These are phyloP conservation scores for Selenia dentaria DNA, from an alignment of 2,888 invertebrate species.

Conservation along the genomic window DNA sequence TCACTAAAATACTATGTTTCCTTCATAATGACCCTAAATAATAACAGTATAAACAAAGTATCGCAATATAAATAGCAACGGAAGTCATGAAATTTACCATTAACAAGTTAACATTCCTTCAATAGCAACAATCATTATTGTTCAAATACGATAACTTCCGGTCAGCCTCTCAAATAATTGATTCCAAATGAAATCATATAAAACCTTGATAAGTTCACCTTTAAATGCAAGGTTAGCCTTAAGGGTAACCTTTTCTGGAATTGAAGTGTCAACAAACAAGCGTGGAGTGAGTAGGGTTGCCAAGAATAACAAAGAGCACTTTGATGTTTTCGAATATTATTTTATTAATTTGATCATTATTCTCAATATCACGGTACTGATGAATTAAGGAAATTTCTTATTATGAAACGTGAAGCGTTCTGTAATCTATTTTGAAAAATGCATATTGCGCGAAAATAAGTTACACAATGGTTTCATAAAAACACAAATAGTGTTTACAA, in stretches of 20 bases:
- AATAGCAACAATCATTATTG: slow-evolving; percentile 3
- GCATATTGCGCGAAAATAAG: no score
- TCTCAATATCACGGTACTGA: not conserved
- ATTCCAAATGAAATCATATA: slow-evolving; percentile 1
- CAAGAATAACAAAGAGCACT: not conserved
- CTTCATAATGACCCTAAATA: not conserved
- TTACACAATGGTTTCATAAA: no score
- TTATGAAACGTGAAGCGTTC: no score
- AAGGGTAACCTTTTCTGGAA: slow-evolving; percentile 13
- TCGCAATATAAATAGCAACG: not conserved
- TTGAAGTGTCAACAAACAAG: slow-evolving; percentile 17
- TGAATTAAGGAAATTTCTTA: no score
- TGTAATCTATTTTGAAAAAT: no score
- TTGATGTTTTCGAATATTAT: not conserved
- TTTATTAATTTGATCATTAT: not conserved
- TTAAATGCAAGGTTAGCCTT: slow-evolving; percentile 1
- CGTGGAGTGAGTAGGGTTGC: slow-evolving; percentile 5
- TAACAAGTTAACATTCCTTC: slow-evolving; percentile 5
- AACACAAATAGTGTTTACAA: no score
- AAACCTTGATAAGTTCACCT: slow-evolving; percentile 9
- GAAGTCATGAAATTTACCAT: slow-evolving; percentile 7
- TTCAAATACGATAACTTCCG: slow-evolving; percentile 3
- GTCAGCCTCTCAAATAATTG: slow-evolving; percentile 11
- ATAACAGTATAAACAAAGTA: no score
- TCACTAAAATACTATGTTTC: not conserved